A percentile compares a stretch with the other conserved stretches of the same genome.
phyloP scores from a whole-genome alignment of 2,888 invertebrate species.

The Eurytoma californica region DNA sequence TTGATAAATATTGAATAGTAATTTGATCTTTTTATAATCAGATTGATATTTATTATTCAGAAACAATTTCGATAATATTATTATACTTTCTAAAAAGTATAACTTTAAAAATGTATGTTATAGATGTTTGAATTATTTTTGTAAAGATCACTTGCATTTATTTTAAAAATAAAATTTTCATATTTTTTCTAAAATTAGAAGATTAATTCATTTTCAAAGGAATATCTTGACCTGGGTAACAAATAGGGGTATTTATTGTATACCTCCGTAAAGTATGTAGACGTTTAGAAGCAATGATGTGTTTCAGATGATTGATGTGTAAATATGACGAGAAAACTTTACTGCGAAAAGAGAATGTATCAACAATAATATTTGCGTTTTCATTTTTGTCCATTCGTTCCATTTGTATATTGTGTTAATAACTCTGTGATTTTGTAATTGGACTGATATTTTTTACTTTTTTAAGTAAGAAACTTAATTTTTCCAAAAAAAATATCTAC shows the following conservation, averaged over 20 bases:
- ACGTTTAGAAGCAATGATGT: neutral
- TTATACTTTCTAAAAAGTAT: too few species aligned
- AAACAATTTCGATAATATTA: too few species aligned
- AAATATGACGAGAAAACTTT: neutral
- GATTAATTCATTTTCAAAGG: conserved; percentile 22
- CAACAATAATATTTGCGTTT: conserved; percentile 4
- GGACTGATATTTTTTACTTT: conserved; percentile 68
- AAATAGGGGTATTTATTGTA: conserved; percentile 14
- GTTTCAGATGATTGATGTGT: conserved; percentile 29
- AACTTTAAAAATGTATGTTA: too few species aligned
- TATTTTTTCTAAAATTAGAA: neutral
- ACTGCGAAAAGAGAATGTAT: too few species aligned
- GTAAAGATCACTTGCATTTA: too few species aligned
- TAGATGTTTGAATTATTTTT: too few species aligned
- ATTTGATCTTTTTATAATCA: too few species aligned
- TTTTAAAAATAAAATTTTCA: neutral
- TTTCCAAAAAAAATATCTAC: conserved; percentile 4
- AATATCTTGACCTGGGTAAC: conserved; percentile 23
- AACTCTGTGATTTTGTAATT: conserved; percentile 49
- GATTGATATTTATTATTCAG: too few species aligned
- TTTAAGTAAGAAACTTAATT: conserved; percentile 53
- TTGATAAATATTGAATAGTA: too few species aligned
- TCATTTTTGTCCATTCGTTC: conserved; percentile 25
- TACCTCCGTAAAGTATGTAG: conserved; percentile 12
- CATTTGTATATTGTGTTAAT: conserved; percentile 18